Percentiles rank a stretch among this genome's conserved stretches.
Conservation (phyloP, 2,888 invertebrate genomes). For the Thysanoteuthis rhombus region DNA sequence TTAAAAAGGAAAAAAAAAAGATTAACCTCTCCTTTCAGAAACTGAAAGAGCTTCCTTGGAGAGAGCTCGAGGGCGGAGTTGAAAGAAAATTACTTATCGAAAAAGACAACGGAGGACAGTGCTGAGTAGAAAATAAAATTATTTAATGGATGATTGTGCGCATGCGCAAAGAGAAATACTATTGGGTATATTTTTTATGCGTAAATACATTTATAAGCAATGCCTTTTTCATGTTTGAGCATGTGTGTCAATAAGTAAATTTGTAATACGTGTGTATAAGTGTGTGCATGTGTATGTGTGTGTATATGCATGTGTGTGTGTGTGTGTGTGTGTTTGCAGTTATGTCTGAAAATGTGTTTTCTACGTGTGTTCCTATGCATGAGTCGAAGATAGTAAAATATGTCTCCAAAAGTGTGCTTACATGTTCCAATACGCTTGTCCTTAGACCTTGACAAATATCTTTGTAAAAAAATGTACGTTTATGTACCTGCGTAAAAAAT, state of each 20-base stretch:
- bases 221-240: background rate
- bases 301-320: background rate
- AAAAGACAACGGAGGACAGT: background rate
- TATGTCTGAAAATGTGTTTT: too few species aligned
- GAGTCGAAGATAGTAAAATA: background rate
- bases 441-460: too few species aligned
- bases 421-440: too few species aligned
- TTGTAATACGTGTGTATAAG: background rate
- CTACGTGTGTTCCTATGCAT: background rate
- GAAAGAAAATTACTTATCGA: background rate
- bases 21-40: background rate
- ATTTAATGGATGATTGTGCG: background rate
- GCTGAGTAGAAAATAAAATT: background rate
- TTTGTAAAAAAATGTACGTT: too few species aligned
- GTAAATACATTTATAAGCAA: background rate
- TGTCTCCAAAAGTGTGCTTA: too few species aligned
- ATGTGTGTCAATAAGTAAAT: background rate
- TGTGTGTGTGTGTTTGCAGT: background rate
- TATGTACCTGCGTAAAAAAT: too few species aligned
- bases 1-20: background rate
- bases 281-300: background rate
- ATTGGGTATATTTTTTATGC: background rate
- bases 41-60: background rate
- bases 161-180: background rate
- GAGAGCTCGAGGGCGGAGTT: background rate